Base-by-base conservation (phyloP, 2,888 invertebrate genomes). In the Syrista parreyssii region DNA sequence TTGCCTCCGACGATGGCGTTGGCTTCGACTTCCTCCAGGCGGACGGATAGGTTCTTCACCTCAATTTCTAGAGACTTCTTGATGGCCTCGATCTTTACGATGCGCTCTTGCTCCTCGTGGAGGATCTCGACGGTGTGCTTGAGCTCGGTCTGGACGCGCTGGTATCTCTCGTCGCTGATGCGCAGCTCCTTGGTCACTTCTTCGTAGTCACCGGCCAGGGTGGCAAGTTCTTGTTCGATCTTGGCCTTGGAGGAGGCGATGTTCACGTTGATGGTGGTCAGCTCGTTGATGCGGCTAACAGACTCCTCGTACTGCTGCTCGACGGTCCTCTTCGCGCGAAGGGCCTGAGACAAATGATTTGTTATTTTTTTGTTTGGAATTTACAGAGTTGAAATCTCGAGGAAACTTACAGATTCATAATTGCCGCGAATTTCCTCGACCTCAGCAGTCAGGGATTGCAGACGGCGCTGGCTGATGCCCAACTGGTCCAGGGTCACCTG, bases 41-140 rank as follows among this genome's bases (percentile, higher is more conserved):
- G 97, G 86, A 98, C 94, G 86, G 97, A 97, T 91, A 98, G 93
- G 92, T 97, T 98, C 95, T 98, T 98, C 88, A 98, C 98, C 94
- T 98, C 98, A 91, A 98, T 97, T 93, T 99, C 98, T 90, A 98
- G 95, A 82, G 98, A 97, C 94, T 98, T 98, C 95, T 98, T 98
- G 93, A 98, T 96, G 87, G 98, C 96, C 93, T 99, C 98, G 92
- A 98, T 97, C 94, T 98, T 98, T 89, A 98, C 96, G 88, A 98
- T 96, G 91, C 98, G 97, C 92, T 98, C 98, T 92, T 98, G 97
- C 92, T 99, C 98, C 92, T 98, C 98, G 92, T 98, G 98, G 89
- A 98, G 93, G 89, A 96, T 95, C 92, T 98, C 98, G 78, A 98
- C 96, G 88, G 97, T 97, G 93, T 98, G 97, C 93, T 98, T 98